Evolutionary conservation across 1,140 invertebrate genomes (phyloP).

Genomic region (Cydia amplana): DNA sequence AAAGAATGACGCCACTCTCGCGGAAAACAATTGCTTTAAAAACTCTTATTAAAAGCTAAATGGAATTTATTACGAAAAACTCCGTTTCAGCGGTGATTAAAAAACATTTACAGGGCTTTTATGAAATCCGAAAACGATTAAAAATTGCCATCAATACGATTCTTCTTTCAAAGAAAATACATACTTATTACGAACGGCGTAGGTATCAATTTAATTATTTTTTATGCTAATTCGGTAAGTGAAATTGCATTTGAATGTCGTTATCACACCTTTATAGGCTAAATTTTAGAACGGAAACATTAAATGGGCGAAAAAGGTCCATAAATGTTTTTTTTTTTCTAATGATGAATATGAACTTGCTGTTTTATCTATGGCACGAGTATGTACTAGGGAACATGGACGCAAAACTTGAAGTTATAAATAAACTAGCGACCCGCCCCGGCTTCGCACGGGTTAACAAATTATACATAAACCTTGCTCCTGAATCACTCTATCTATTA

Average conservation of each 20-base stretch:
- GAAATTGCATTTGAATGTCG: background rate
- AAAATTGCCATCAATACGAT: background rate
- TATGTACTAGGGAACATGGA: too few relatives aligned
- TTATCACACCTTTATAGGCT: background rate
- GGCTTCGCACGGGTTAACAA: too few relatives aligned
- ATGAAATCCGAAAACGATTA: constrained; percentile 11
- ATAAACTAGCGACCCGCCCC: too few relatives aligned
- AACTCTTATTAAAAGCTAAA: background rate
- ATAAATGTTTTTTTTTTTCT: too few relatives aligned
- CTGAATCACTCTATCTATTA: too few relatives aligned
- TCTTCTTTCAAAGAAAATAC: background rate
- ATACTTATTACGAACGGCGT: background rate
- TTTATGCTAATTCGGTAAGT: background rate
- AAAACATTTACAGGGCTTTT: background rate
- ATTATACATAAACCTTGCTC: too few relatives aligned
- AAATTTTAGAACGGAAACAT: background rate
- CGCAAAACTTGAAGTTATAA: too few relatives aligned
- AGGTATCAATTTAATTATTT: background rate
- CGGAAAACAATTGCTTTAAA: background rate
- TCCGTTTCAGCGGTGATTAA: background rate
- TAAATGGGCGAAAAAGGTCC: too few relatives aligned
- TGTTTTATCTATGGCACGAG: too few relatives aligned
- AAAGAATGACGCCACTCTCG: background rate
- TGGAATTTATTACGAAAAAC: background rate
- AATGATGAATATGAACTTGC: too few relatives aligned